phyloP scores from a whole-genome alignment of 2,797 vertebrate genomes.

The Pelochelys cantorii region DNA sequence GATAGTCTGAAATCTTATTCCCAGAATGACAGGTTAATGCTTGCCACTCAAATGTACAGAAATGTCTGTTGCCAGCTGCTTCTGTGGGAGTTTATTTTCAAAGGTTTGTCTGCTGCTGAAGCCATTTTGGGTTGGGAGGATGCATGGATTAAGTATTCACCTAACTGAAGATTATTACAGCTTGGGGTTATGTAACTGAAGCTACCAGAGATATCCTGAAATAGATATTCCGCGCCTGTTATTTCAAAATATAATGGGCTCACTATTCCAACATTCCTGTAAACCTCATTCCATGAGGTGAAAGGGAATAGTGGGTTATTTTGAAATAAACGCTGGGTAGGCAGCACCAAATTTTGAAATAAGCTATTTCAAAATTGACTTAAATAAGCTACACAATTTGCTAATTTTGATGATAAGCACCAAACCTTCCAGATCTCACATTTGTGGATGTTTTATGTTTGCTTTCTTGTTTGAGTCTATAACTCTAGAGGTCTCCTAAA shows the following conservation, averaged over 20 bases:
- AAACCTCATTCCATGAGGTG: no score
- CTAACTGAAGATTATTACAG: background rate
- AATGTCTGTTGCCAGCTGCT: background rate
- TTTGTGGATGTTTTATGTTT: background rate
- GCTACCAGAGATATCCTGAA: no score
- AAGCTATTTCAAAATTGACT: no score
- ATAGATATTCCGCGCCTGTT: no score
- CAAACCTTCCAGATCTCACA: background rate
- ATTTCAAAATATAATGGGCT: no score
- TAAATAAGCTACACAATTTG: background rate
- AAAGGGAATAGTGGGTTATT: no score
- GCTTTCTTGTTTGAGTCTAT: background rate
- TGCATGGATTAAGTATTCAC: conserved; percentile 18
- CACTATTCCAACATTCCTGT: no score
- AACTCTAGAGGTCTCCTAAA: background rate
- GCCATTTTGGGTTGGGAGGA: background rate
- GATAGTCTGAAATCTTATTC: background rate
- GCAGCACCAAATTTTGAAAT: no score
- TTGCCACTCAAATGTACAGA: background rate
- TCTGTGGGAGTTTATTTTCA: background rate
- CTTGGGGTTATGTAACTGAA: background rate
- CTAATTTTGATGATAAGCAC: background rate
- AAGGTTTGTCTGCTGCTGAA: fast-evolving
- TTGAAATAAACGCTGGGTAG: no score
- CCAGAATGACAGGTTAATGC: background rate